These are phyloP conservation scores for Ivindomyrus marchei DNA, from an alignment of 2,113 vertebrate genomes.

Conservation along the genomic window DNA sequence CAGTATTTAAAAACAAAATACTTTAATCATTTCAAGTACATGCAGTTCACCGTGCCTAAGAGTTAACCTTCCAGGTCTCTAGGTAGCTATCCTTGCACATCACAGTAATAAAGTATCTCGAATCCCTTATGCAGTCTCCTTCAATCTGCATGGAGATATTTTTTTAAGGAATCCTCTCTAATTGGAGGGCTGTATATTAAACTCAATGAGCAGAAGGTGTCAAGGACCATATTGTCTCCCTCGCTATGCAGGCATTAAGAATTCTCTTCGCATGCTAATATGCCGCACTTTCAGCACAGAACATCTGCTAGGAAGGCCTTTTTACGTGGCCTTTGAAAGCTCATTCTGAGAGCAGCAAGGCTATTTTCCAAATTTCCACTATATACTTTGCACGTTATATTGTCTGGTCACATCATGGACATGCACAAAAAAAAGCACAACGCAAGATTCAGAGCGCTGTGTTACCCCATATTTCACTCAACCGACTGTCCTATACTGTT, in stretches of 20 bases:
- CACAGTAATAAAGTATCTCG: not conserved
- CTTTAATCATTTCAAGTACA: not conserved
- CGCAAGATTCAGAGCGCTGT: not conserved
- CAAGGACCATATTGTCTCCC: slow-evolving; percentile 12
- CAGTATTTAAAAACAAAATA: not conserved
- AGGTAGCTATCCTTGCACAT: not conserved
- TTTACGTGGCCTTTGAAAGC: not conserved
- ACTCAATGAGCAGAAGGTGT: slow-evolving; percentile 3
- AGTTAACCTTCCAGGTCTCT: not conserved
- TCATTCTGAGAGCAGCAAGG: not conserved
- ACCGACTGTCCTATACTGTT: not conserved
- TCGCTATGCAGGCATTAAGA: not conserved
- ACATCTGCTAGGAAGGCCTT: not conserved
- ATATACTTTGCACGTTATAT: not conserved
- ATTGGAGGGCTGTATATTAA: slow-evolving; percentile 6
- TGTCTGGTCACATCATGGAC: not conserved
- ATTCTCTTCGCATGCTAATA: slow-evolving; percentile 11
- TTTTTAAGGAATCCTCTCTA: slow-evolving; percentile 5
- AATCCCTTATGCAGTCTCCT: not conserved
- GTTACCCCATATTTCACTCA: not conserved
- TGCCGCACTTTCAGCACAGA: not conserved
- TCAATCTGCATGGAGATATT: not conserved
- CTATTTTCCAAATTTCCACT: not conserved
- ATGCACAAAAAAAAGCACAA: not conserved
- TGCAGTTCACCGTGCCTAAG: not conserved